phyloP scores from a whole-genome alignment of 1,140 invertebrate species.

The Neodiprion lecontei region DNA sequence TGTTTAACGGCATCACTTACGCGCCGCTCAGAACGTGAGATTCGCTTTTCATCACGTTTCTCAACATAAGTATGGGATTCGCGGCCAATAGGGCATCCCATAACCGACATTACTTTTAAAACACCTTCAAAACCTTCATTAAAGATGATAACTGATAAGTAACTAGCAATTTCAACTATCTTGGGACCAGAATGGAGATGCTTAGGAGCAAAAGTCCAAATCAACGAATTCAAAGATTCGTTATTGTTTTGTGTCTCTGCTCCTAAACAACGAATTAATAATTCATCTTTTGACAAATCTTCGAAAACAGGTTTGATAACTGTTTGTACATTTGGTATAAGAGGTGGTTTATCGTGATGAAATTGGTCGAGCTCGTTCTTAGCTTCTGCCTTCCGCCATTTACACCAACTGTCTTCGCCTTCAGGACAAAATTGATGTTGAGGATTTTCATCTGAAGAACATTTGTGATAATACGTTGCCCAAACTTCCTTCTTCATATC shows the following conservation, averaged over 20 bases:
- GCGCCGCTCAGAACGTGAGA: too few species aligned
- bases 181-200: constrained; percentile 12
- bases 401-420: constrained; percentile 29
- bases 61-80: too few species aligned
- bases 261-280: constrained; percentile 21
- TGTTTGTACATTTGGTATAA: constrained; percentile 26
- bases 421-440: constrained; percentile 36
- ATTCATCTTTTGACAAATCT: constrained; percentile 16
- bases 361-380: constrained; percentile 23
- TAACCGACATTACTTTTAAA: too few species aligned
- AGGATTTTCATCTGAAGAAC: constrained; percentile 38
- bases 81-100: too few species aligned
- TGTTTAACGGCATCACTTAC: too few species aligned
- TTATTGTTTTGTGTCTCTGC: constrained; percentile 16
- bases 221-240: constrained; percentile 15
- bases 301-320: constrained; percentile 30
- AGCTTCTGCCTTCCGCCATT: constrained; percentile 25
- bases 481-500: constrained; percentile 44
- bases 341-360: constrained; percentile 10
- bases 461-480: constrained; percentile 44
- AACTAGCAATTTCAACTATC: constrained; percentile 21
- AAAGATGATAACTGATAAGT: constrained; percentile 18
- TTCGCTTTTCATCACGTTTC: too few species aligned
- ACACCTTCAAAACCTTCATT: constrained; percentile 24
- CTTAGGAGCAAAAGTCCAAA: constrained; percentile 27